Evolutionary conservation across 2,888 invertebrate species (phyloP).

Genomic region (Nasonovia ribisnigri): DNA sequence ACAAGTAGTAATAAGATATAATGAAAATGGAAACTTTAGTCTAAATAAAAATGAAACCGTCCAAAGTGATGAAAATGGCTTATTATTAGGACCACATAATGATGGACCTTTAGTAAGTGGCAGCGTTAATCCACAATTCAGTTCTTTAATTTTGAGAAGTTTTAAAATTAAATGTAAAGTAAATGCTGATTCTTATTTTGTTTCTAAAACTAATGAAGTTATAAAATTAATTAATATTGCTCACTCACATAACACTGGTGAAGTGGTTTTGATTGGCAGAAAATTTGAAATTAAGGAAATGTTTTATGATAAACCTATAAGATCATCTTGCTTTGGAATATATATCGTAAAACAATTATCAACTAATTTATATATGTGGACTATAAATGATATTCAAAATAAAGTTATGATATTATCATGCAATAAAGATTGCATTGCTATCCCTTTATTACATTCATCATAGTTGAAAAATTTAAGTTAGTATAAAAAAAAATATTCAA

Average conservation of each 20-base stretch:
- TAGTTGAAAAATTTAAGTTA: too few relatives aligned
- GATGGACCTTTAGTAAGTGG: too few relatives aligned
- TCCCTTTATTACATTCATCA: background rate
- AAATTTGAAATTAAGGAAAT: background rate
- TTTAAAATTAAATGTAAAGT: background rate
- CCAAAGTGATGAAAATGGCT: too few relatives aligned
- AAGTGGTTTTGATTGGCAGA: background rate
- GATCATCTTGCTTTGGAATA: background rate
- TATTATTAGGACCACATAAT: too few relatives aligned
- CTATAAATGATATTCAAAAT: background rate
- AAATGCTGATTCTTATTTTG: conserved; percentile 26
- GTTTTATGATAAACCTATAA: background rate
- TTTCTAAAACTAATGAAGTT: conserved; percentile 2
- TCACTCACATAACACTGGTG: conserved; percentile 8
- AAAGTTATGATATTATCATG: conserved; percentile 7
- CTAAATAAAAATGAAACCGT: too few relatives aligned
- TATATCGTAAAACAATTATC: conserved; percentile 7
- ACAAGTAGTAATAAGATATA: background rate
- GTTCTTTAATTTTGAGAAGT: too few relatives aligned
- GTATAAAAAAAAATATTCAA: too few relatives aligned
- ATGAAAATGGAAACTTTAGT: background rate
- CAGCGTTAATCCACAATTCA: too few relatives aligned
- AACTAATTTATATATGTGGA: background rate
- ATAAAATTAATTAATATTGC: conserved; percentile 23
- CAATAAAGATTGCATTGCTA: background rate